Evolutionary conservation across 2,888 invertebrate species (phyloP), one percentile per base, ranked within the genome.

Genomic region (Alentia gelatinosa): DNA sequence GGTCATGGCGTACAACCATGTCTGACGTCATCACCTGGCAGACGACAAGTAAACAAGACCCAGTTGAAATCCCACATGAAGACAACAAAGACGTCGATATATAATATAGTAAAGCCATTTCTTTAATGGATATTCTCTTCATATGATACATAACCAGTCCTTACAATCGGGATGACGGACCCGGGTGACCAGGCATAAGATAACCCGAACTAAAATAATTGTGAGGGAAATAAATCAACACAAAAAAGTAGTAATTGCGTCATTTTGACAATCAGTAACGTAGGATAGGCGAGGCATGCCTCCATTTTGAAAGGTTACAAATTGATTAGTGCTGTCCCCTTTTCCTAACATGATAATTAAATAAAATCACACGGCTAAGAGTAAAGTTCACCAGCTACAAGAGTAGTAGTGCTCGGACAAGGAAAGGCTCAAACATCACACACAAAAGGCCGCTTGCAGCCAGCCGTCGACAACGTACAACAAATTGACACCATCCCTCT

Each of bases 61-160:
- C 19, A 56, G n/a, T 4, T n/a, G 9, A 19, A 3, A 19, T 56
- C 56, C 56, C 19, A 19, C 19, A 56, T 4, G 56, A 56, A 83
- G 23, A 83, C 23, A 47, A 86, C 47, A 47, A 50, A 83, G 39
- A 47, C 26, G 47, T 15, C 39, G 30, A 19, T 86, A 47, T 42
- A 47, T 86, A 86, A 86, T 86, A 86, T 86, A 86, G 50, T 86
- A 86, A 86, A 86, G 86, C 86, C 86, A 79, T 86, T 35, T 50
- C 47, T 86, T 86, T 86, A 86, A 86, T 86, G 86, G 42, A 86
- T 50, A 86, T 86, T 19, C 50, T 50, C 50, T 50, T 47, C 50
- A 86, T 86, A 86, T 86, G 50, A 86, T 86, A 86, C 86, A 86
- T 86, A 50, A 47, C 86, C 86, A 86, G 47, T 86, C 86, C 50